These are phyloP conservation scores for Coracopsis vasa DNA, from an alignment of 2,113 vertebrate species.

Conservation along the genomic window DNA sequence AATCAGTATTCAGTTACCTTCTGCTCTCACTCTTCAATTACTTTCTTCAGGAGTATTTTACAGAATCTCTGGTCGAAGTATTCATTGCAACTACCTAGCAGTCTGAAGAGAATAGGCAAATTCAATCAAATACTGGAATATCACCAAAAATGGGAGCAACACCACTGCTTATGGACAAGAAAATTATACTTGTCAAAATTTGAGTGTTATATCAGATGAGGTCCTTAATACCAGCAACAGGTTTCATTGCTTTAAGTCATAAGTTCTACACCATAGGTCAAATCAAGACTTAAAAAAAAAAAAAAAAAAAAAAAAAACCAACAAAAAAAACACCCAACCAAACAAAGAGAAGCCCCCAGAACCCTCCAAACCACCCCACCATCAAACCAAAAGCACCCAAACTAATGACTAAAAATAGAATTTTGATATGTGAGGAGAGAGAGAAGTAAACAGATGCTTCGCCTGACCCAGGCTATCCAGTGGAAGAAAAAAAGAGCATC, in stretches of 20 bases:
- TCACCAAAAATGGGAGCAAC: background rate
- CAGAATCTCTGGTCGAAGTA: background rate
- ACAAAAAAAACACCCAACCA: background rate
- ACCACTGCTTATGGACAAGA: background rate
- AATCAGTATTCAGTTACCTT: background rate
- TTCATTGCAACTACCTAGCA: background rate
- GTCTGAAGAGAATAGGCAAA: background rate
- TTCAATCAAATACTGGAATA: background rate
- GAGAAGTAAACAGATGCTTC: background rate
- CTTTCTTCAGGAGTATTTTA: background rate
- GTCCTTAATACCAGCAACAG: background rate
- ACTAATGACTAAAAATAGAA: background rate
- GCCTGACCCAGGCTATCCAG: background rate
- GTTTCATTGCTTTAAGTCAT: background rate
- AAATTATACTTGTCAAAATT: background rate
- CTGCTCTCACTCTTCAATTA: background rate
- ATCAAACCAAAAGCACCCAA: background rate
- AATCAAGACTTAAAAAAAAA: background rate
- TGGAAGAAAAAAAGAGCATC: background rate
- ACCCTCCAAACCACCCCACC: background rate
- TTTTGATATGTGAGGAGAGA: background rate
- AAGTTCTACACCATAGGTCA: background rate
- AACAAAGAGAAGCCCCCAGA: background rate
- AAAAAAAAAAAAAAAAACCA: too few relatives aligned
- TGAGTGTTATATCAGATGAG: background rate